Evolutionary conservation across 2,113 vertebrate species (phyloP), one percentile per base, ranked within the genome.

Genomic region (Heterotis niloticus): DNA sequence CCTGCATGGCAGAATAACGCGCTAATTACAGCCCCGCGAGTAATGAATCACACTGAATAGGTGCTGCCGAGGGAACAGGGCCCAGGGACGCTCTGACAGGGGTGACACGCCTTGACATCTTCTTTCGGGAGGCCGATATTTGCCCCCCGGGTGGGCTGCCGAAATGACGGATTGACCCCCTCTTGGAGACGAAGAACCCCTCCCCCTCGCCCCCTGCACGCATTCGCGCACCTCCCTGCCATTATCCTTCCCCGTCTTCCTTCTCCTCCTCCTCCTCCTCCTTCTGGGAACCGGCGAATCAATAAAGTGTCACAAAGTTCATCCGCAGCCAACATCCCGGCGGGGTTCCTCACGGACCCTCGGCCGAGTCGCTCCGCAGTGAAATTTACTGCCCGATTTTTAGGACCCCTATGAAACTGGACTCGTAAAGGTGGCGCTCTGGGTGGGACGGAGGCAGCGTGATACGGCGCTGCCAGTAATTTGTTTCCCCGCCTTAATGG

Each of bases 1-100:
- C 89, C 90, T 88, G 88, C 88, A 86, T 89, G 88, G 89, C 90
- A 89, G 88, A 90, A 90, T 90, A 92, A 91, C 91, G 90, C 89
- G 86, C 89, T 92, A 91, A 93, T 93, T 93, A 92, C 87, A 83
- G 88, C 87, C 83, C 83, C 82, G 85, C 84, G 66, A 79, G 87
- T 89, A 88, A 89, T 87, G 86, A 89, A 90, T 87, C 85, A 81
- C 73, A 81, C 81, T 71, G 83, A 83, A 83, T 82, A 84, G 85
- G 79, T 79, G 78, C 60, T 79, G 69, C 75, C 80, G 82, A 81
- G 84, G 85, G 88, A 86, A 85, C 80, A 77, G 88, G 87, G 82
- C 86, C 82, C 83, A 84, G 54, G 68, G 69, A 78, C 87, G 86
- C 87, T 86, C 85, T 54, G 64, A 81, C 88, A 83, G 83, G 81